phyloP scores from a whole-genome alignment of 1,140 invertebrate genomes.

The Megalopta genalis region DNA sequence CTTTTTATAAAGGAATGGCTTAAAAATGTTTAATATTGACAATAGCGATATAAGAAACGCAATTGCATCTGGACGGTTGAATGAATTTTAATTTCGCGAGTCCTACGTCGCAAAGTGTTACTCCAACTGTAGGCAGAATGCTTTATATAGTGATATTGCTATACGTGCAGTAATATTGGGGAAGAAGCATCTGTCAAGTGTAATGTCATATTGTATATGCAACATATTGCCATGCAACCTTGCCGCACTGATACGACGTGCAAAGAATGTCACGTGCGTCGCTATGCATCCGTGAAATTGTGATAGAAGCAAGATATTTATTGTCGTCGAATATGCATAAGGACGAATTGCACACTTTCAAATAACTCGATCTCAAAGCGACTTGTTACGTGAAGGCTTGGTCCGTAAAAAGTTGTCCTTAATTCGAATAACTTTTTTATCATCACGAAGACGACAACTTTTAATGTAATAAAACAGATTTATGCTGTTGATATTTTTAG shows the following conservation, averaged over 20 bases:
- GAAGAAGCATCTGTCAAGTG: neutral
- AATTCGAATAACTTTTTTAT: too few species aligned
- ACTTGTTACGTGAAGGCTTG: too few species aligned
- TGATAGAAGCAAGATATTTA: neutral
- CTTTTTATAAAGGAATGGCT: too few species aligned
- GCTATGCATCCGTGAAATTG: neutral
- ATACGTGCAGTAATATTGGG: neutral
- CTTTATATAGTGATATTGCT: neutral
- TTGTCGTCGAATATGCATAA: neutral
- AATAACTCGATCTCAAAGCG: too few species aligned
- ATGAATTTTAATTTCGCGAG: neutral
- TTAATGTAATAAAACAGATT: too few species aligned
- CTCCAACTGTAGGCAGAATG: neutral
- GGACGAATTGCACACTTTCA: too few species aligned
- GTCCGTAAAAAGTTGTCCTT: too few species aligned
- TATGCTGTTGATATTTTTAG: too few species aligned
- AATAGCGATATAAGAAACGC: neutral
- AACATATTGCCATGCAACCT: slow-evolving; percentile 14
- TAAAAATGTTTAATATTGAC: too few species aligned
- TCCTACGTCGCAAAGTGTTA: neutral
- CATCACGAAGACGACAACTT: too few species aligned
- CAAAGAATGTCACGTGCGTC: neutral
- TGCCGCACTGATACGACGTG: slow-evolving; percentile 5
- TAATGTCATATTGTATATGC: neutral
- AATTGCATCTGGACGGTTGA: neutral